Base-by-base conservation (phyloP, 2,113 vertebrate species). In the Clarias batrachus region DNA sequence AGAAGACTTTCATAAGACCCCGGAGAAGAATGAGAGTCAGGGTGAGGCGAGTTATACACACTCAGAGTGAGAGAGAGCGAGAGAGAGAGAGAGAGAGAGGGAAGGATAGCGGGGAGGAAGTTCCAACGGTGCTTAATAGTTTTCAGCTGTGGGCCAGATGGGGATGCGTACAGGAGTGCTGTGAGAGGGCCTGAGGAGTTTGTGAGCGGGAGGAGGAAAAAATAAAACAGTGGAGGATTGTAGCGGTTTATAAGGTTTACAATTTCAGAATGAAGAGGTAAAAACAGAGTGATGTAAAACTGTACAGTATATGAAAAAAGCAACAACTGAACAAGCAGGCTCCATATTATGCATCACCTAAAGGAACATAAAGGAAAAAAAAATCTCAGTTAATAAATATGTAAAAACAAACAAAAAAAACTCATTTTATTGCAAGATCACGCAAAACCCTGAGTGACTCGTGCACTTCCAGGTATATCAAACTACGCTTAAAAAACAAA, bases 121-220 rank as follows among this genome's bases (percentile, higher is more conserved):
- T 93, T 94, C 92, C 91, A 93, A 92, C 73, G 76, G 91, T 48
- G 89, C 88, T 86, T 96, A 95, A 95, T 94, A 90, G 93, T 93
- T 95, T 95, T 93, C 94, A 95, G 95, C 94, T 96, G 94, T 93
- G 92, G 89, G 84, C 93, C 94, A 95, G 94, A 95, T 94, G 94
- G 88, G 89, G 91, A 89, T 91, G 83, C 90, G 85, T 89, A 90
- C 79, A 89, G 89, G 88, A 87, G 89, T 90, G 92, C 90, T 89
- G 91, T 27, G 88, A 90, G 82, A 90, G 89, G 92, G 86, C 91
- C 91, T 68, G 91, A 90, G 89, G 88, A 88, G 91, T 87, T 90
- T 92, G 91, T 88, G 91, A 52, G 63, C 13, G 41, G 27, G 41
- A 8, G 48, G 19, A 60, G 37, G n/a, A 23, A 23, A 16, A 41